These are phyloP conservation scores for Pogona vitticeps DNA, from an alignment of 2,113 vertebrate species.

Conservation along the genomic window DNA sequence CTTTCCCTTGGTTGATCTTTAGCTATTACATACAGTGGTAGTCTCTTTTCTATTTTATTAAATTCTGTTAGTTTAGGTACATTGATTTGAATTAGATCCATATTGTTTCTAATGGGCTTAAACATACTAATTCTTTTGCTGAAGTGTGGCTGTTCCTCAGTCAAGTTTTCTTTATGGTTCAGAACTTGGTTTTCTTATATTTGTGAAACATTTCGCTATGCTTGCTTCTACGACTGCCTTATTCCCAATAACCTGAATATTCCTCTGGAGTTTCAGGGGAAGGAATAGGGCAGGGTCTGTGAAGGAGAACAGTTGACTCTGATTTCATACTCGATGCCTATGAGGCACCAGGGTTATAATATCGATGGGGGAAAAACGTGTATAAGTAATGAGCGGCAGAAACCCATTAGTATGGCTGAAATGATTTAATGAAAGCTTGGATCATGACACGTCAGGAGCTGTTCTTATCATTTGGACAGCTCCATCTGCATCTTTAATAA, in stretches of 20 bases:
- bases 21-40: background rate
- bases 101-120: background rate
- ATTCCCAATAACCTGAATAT: slow-evolving; percentile 29
- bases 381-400: slow-evolving; percentile 93
- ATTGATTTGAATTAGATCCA: background rate
- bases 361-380: slow-evolving; percentile 89
- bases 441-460: slow-evolving; percentile 95
- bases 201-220: background rate
- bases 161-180: background rate
- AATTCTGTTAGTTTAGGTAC: background rate
- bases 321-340: slow-evolving; percentile 65
- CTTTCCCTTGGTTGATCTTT: background rate
- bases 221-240: background rate
- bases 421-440: slow-evolving; percentile 93
- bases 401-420: slow-evolving; percentile 96
- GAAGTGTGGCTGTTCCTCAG: background rate
- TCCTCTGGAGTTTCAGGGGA: slow-evolving; percentile 29
- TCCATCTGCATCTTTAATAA: slow-evolving; percentile 99
- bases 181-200: background rate
- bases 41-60: background rate
- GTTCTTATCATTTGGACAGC: slow-evolving; percentile 97
- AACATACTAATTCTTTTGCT: background rate
- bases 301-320: slow-evolving; percentile 35
- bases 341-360: slow-evolving; percentile 88
- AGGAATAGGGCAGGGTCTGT: slow-evolving; percentile 3